Base-by-base conservation (phyloP, 2,888 invertebrate genomes). In the Epinotia demarniana region DNA sequence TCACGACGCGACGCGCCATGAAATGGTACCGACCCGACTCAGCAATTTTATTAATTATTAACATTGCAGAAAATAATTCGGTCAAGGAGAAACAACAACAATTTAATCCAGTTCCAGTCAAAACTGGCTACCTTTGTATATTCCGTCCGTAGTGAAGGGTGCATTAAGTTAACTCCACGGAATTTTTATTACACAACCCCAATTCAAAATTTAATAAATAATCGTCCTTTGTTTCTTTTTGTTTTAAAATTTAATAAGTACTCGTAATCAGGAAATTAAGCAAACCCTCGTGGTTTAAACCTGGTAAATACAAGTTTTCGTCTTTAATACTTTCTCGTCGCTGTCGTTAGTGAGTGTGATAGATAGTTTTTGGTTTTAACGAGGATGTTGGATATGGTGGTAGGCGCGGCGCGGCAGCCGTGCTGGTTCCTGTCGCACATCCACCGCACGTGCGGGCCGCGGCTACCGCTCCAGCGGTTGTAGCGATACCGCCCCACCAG, bases 321-420 rank as follows among this genome's bases (percentile, higher is more conserved):
- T 2, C 23, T 27, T 27, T 2, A 27, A 27, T 49, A 49, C 3
- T 11, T 49, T 49, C 16, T 11, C 49, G 13, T 4, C 49, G 13
- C 49, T 8, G 16, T 69, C 60, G 71, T 58, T 19, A 3, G 13
- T 75, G 75, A 11, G 71, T 75, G 9, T 75, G 75, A 13, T 18
- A 61, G 75, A 13, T 18, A 61, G 33, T 75, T 75, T 75, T 57
- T 75, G 2, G 67, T 53, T 18, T 72, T 77, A 8, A 80, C 61
- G 19, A 80, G 76, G 18, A 63, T 64, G 39, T 78, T 75, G 43
- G 78, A 69, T 3, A 73, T 18, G 6, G 80, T 80, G 61, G 72
- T 75, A 43, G 80, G 43, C 11, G 75, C 74, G 27, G 79, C 80
- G 16, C 78, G 76, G 70, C 80, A 81, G 16, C 81, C 81, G 8